Percentiles rank a stretch among this genome's conserved stretches.
phyloP scores from a whole-genome alignment of 2,888 invertebrate species.

The Perizoma affinitatum region DNA sequence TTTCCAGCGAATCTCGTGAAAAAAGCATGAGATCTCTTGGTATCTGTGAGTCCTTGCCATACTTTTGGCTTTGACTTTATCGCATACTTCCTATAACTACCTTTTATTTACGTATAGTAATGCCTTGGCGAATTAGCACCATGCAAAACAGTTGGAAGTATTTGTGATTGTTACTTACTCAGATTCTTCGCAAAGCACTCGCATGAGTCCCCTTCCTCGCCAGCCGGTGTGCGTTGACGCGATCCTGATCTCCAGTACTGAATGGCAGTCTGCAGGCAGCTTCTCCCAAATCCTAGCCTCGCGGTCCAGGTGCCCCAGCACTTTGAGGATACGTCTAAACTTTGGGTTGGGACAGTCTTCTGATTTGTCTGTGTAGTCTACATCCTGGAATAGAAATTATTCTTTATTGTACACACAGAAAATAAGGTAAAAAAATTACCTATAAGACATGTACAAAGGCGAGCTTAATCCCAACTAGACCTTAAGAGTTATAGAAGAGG shows the following conservation, averaged over 20 bases:
- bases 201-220: constrained; percentile 88
- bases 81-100: too few relatives aligned
- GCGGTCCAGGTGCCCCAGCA: constrained; percentile 83
- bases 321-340: constrained; percentile 85
- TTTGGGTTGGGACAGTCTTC: constrained; percentile 84
- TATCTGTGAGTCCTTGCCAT: too few relatives aligned
- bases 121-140: too few relatives aligned
- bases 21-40: too few relatives aligned
- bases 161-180: constrained; percentile 77
- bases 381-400: constrained; percentile 51
- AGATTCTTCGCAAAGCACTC: constrained; percentile 86
- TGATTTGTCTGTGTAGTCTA: constrained; percentile 73
- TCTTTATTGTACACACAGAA: too few relatives aligned
- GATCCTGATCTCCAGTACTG: constrained; percentile 84
- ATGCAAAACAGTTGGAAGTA: neutral
- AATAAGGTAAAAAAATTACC: too few relatives aligned
- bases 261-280: constrained; percentile 79
- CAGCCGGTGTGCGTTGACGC: constrained; percentile 87
- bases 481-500: too few relatives aligned
- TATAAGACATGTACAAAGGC: too few relatives aligned
- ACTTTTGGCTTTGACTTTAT: too few relatives aligned
- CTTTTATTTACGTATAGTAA: too few relatives aligned
- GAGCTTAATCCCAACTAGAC: too few relatives aligned
- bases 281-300: constrained; percentile 84
- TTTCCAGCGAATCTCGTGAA: too few relatives aligned